These are phyloP conservation scores for Grammomys surdaster DNA, from an alignment of 2,113 vertebrate species.

Conservation along the genomic window DNA sequence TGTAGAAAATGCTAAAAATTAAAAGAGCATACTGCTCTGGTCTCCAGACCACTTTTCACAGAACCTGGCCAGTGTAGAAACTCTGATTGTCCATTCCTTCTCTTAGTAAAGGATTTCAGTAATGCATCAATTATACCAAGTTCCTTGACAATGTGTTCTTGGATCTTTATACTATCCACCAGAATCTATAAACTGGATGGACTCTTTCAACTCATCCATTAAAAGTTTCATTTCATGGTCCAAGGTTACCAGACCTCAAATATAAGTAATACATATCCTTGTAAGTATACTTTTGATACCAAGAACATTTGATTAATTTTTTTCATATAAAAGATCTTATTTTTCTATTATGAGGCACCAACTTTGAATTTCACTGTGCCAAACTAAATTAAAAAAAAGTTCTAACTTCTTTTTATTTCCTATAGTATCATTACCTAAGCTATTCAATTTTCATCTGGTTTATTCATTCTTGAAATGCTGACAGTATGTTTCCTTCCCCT, in stretches of 20 bases:
- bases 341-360: background rate
- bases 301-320: background rate
- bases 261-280: background rate
- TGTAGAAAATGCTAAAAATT: background rate
- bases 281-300: background rate
- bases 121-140: background rate
- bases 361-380: constrained; percentile 10
- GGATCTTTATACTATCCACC: background rate
- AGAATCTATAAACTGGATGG: background rate
- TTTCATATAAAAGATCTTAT: background rate
- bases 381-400: background rate
- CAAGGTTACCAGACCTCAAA: background rate
- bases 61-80: background rate
- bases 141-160: background rate
- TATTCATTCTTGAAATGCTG: background rate
- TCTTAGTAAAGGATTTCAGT: background rate
- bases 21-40: background rate
- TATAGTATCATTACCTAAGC: background rate
- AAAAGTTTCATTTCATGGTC: background rate
- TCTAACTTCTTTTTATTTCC: background rate
- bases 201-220: background rate
- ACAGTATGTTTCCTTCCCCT: background rate
- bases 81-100: background rate
- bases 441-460: background rate
- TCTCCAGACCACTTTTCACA: background rate